Evolutionary conservation across 1,140 invertebrate species (phyloP).

Genomic region (Drosophila mojavensis): DNA sequence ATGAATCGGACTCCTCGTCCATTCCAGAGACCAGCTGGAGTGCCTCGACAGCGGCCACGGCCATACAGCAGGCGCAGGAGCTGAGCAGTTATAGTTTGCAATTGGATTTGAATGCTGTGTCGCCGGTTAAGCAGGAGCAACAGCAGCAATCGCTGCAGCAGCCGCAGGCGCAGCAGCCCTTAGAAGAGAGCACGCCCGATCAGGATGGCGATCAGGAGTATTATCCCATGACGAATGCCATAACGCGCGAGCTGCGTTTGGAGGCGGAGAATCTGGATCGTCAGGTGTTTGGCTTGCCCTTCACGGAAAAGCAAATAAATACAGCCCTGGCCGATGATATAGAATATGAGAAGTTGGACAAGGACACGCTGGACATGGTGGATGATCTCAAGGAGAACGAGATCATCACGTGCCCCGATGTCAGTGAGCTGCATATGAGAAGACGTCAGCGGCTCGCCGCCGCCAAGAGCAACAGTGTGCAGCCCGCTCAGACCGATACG

Average conservation of each 20-base stretch:
- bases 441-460: conserved; percentile 63
- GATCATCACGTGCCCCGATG: conserved; percentile 73
- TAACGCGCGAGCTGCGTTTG: conserved; percentile 91
- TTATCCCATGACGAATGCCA: conserved; percentile 93
- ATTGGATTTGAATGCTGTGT: conserved; percentile 61
- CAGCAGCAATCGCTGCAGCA: conserved; percentile 37
- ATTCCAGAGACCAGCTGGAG: conserved; percentile 80
- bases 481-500: conserved; percentile 40
- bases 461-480: conserved; percentile 65
- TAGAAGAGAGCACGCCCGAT: conserved; percentile 89
- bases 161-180: conserved; percentile 4
- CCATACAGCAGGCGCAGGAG: conserved; percentile 76
- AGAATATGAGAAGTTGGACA: conserved; percentile 81
- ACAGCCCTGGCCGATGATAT: conserved; percentile 42
- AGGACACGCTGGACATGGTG: conserved; percentile 76
- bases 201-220: conserved; percentile 92
- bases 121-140: conserved; percentile 20
- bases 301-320: conserved; percentile 54
- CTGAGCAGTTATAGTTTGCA: conserved; percentile 76
- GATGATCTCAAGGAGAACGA: conserved; percentile 80
- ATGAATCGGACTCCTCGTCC: conserved; percentile 85
- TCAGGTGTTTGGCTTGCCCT: conserved; percentile 88
- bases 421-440: conserved; percentile 69
- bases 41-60: conserved; percentile 74
- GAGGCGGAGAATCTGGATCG: conserved; percentile 92